Conservation (phyloP, 1,140 invertebrate species). For the Frieseomelitta varia region DNA sequence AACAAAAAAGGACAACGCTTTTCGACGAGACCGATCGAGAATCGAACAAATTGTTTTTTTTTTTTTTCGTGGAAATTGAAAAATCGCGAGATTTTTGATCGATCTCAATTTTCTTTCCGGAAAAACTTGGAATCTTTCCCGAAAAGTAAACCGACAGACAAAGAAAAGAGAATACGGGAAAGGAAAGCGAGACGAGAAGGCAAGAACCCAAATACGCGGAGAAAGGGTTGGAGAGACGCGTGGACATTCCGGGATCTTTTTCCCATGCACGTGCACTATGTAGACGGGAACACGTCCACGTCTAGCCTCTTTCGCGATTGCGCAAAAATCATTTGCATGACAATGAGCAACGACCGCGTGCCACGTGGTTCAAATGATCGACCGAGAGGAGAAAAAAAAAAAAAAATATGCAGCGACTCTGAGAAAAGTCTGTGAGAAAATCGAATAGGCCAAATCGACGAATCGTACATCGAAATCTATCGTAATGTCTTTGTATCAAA, state of each 20-base stretch:
- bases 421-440: conserved; percentile 11
- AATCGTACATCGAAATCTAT: too few species aligned
- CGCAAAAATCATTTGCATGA: conserved; percentile 62
- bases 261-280: conserved; percentile 48
- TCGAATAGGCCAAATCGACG: too few species aligned
- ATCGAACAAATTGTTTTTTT: not conserved
- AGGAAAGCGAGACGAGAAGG: not conserved
- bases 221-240: conserved; percentile 34
- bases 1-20: not conserved
- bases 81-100: not conserved
- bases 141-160: not conserved
- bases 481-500: too few species aligned
- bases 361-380: conserved; percentile 19
- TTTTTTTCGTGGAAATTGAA: not conserved
- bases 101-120: not conserved
- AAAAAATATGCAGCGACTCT: not conserved
- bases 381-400: not conserved
- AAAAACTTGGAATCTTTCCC: not conserved
- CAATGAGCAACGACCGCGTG: conserved; percentile 36
- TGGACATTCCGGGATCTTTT: conserved; percentile 39
- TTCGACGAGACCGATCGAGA: too few species aligned
- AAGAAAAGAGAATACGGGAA: not conserved
- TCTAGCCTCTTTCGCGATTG: conserved; percentile 18
- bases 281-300: not conserved
- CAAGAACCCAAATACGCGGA: conserved; percentile 29